Evolutionary conservation across 2,797 vertebrate genomes (phyloP).

Genomic region (Clamator glandarius): DNA sequence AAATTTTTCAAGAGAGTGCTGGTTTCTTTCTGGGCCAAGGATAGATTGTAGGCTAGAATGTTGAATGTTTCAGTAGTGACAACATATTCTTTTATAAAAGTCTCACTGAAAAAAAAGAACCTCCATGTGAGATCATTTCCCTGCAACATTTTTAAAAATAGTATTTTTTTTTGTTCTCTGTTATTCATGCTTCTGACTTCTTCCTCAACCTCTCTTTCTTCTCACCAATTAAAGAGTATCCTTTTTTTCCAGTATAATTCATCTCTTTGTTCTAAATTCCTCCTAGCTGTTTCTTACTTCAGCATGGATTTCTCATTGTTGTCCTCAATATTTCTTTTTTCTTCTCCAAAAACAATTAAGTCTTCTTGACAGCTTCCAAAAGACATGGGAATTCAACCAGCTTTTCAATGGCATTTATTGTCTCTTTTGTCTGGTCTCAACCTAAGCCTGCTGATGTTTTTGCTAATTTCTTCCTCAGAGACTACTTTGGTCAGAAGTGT

Average conservation of each 20-base stretch:
- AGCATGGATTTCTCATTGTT: background rate
- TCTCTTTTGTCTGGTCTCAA: background rate
- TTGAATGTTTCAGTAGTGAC: background rate
- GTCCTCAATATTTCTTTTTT: background rate
- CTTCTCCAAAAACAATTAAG: background rate
- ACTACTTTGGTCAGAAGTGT: background rate
- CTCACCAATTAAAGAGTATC: background rate
- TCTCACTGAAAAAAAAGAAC: background rate
- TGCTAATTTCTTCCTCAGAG: background rate
- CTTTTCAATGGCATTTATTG: background rate
- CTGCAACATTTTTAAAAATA: background rate
- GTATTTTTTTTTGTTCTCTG: background rate
- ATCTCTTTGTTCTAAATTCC: background rate
- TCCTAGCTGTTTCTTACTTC: background rate
- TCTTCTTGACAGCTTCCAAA: background rate
- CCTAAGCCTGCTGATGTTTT: background rate
- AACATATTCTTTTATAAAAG: background rate
- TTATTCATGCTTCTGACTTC: background rate
- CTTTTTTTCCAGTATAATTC: background rate
- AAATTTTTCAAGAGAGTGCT: background rate
- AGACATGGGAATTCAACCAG: background rate
- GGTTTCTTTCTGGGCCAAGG: background rate
- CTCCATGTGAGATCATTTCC: background rate
- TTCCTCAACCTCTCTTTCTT: background rate
- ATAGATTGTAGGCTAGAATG: background rate